Evolutionary conservation across 2,888 invertebrate genomes (phyloP), one percentile per base, ranked within the genome.

Genomic region (Lasioglossum morio): DNA sequence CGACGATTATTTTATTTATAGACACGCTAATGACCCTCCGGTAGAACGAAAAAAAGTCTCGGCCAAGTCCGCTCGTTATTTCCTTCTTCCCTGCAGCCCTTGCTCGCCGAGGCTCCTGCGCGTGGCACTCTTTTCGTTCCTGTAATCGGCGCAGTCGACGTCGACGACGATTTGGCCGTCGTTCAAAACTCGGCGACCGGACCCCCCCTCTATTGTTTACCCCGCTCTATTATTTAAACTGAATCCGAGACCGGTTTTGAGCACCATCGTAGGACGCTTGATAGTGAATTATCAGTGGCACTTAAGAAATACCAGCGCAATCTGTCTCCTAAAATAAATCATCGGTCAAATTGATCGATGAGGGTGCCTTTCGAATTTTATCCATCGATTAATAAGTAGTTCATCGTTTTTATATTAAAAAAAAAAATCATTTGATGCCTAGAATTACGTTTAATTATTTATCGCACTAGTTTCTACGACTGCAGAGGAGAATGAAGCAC

Each of bases 1-100:
- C 81, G 89, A 84, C 88, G 90, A 93, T 94, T 93, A 94, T 93
- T 93, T 92, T 93, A 94, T 93, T 93, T 93, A 93, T 90, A 91
- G 91, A 88, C 88, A 92, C 92, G 91, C 91, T 93, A 93, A 94
- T 92, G 93, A 93, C 92, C 91, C 91, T 93, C 91, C 34, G 91
- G 90, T 89, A 90, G 89, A 91, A 93, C 84, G 83, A 85, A 75
- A 80, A 80, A 75, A 80, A 75, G 79, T 85, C 88, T 66, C 76
- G 70, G 77, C 88, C 77, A 86, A 77, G 79, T 72, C 72, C 72
- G 89, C 91, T 92, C 92, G 90, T 93, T 93, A 92, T 92, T 91
- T 87, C 85, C 72, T 77, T 79, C 82, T 66, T 69, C 53, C 79
- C 43, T 19, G 43, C 53, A 66, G 75, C 79, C 63, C 75, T 79